Conservation (phyloP, 2,888 invertebrate species). For the Cosmopolites sordidus region DNA sequence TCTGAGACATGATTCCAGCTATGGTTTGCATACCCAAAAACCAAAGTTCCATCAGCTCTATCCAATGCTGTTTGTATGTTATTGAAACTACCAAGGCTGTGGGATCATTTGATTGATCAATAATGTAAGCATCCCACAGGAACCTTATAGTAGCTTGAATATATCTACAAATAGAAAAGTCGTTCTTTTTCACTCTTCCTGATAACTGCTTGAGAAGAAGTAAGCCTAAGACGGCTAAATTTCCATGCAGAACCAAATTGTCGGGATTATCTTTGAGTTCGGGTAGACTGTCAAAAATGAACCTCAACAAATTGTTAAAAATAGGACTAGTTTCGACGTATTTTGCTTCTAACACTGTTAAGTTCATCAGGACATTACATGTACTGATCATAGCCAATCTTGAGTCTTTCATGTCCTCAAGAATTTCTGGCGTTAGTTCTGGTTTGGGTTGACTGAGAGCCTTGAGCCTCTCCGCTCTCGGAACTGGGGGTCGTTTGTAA, state of each 20-base stretch:
- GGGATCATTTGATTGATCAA: conserved; percentile 83
- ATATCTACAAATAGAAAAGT: conserved; percentile 83
- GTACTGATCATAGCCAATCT: conserved; percentile 81
- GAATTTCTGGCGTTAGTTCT: conserved; percentile 66
- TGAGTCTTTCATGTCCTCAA: conserved; percentile 81
- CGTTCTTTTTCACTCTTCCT: conserved; percentile 78
- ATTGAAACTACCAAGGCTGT: conserved; percentile 78
- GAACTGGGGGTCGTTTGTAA: conserved; percentile 76
- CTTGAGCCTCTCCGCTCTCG: conserved; percentile 74
- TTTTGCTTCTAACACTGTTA: conserved; percentile 82
- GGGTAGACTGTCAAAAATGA: conserved; percentile 78
- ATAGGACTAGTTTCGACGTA: conserved; percentile 72
- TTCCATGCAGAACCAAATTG: conserved; percentile 80
- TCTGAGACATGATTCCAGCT: conserved; percentile 64
- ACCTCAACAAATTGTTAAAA: conserved; percentile 77
- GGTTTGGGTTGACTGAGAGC: conserved; percentile 71
- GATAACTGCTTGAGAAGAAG: conserved; percentile 79
- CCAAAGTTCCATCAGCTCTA: conserved; percentile 87
- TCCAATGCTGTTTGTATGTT: conserved; percentile 83
- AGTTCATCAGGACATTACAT: conserved; percentile 89
- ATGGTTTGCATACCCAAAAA: conserved; percentile 92
- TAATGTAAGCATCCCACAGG: conserved; percentile 87
- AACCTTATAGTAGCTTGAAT: conserved; percentile 86
- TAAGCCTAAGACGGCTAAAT: conserved; percentile 77
- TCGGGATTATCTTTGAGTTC: conserved; percentile 79